Evolutionary conservation across 2,797 vertebrate species (phyloP), one percentile per base, ranked within the genome.

Genomic region (Crossoptilon crossoptilon): DNA sequence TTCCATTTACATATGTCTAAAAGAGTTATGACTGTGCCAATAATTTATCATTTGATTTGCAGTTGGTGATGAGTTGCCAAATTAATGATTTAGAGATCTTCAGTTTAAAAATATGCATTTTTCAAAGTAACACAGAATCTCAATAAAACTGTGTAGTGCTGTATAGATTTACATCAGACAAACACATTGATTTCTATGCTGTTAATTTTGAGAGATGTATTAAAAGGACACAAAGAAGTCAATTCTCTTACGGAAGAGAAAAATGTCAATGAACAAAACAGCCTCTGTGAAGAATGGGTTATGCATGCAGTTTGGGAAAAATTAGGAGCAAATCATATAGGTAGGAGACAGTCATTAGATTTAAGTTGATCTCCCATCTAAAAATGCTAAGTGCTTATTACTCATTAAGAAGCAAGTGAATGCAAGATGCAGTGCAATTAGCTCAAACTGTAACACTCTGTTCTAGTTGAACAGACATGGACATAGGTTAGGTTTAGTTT

Each of bases 161-260:
- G 37, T 89, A 41, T 84, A 88, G 88, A 73, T 64, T 58, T 70
- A 63, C 19, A 81, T 91, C 73, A 75, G 56, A 80, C 43, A 85
- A 78, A 85, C 51, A 29, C 58, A 91, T 81, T 1, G 3, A 93
- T 91, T 91, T 17, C 9, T 62, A 6, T 1, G 7, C n/a, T 60
- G 31, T 56, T 89, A 80, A 76, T 87, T 73, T 60, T 44, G 55
- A 84, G 55, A 82, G 37, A 78, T 48, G 77, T 10, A 75, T 95
- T 89, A 89, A 92, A 93, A 89, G 48, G 31, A 85, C 31, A 44
- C 11, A 81, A 73, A 58, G 88, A 93, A 94, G 87, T 84, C 83
- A 71, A 74, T 85, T 78, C 46, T 75, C 44, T 16, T 78, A 62
- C 51, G n/a, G 67, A 83, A 70, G 13, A 22, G 19, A 67, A 87